A percentile compares a stretch with the other conserved stretches of the same genome.
phyloP scores from a whole-genome alignment of 2,888 invertebrate genomes.

The Parnassius glacialis region DNA sequence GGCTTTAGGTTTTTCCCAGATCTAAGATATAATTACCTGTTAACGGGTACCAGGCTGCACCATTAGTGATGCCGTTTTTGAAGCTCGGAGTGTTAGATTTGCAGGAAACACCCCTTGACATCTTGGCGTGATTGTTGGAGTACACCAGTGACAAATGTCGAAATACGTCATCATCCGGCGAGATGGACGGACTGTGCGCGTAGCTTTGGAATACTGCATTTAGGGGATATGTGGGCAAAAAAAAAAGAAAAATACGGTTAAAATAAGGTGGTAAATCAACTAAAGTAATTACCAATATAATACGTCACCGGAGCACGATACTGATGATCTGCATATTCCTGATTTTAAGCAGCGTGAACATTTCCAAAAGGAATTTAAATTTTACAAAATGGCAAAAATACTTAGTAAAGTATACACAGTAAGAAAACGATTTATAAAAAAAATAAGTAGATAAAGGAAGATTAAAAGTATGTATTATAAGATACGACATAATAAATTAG shows the following conservation, averaged over 20 bases:
- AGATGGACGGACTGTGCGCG: conserved; percentile 88
- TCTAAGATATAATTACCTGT: conserved; percentile 74
- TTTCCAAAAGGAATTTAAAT: conserved; percentile 37
- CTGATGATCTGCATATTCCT: conserved; percentile 89
- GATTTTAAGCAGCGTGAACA: conserved; percentile 54
- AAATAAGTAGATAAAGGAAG: too few relatives aligned
- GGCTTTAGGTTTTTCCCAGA: too few relatives aligned
- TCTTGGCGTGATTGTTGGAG: conserved; percentile 92
- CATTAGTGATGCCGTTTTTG: conserved; percentile 95
- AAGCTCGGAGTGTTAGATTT: conserved; percentile 87
- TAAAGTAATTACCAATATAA: conserved; percentile 15
- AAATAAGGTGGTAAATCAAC: background rate
- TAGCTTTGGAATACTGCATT: conserved; percentile 93
- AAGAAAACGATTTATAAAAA: too few relatives aligned
- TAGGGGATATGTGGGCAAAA: conserved; percentile 77
- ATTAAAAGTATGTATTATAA: too few relatives aligned
- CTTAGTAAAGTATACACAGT: too few relatives aligned
- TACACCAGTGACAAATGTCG: conserved; percentile 91
- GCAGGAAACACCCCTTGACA: conserved; percentile 92
- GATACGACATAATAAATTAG: too few relatives aligned
- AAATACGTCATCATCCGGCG: conserved; percentile 96
- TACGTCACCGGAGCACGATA: conserved; percentile 86
- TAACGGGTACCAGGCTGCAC: conserved; percentile 95
- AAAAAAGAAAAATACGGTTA: conserved; percentile 8
- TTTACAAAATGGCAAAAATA: background rate